Percentiles rank a stretch among this genome's conserved stretches.
These are phyloP conservation scores for Anarrhichthys ocellatus DNA, from an alignment of 2,113 vertebrate species.

Conservation along the genomic window DNA sequence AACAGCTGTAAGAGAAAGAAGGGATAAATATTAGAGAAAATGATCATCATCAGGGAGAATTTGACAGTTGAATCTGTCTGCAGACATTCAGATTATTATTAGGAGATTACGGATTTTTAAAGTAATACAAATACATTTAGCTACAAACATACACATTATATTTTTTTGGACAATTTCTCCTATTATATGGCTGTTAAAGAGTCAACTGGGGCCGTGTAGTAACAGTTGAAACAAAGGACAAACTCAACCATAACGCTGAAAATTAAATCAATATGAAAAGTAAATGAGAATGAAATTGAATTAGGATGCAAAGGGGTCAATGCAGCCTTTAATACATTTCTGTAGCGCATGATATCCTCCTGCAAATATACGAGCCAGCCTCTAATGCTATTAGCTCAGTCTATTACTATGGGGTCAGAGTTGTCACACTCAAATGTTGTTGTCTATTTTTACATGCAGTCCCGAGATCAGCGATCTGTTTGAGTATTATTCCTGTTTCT, in stretches of 20 bases:
- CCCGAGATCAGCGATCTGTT: not conserved
- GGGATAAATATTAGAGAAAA: not conserved
- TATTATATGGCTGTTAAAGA: not conserved
- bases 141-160: not conserved
- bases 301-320: not conserved
- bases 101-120: not conserved
- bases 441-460: not conserved
- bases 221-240: not conserved
- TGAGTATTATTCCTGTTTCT: too few species aligned
- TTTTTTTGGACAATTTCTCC: not conserved
- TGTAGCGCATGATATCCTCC: not conserved
- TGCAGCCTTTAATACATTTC: not conserved
- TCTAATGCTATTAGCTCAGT: not conserved
- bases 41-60: not conserved
- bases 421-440: not conserved
- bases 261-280: not conserved
- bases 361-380: not conserved
- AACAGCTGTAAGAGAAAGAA: conserved; percentile 48
- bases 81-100: not conserved
- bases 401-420: not conserved
- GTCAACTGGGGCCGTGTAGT: not conserved
- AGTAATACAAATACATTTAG: not conserved
- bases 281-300: not conserved
- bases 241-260: not conserved
- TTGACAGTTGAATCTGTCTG: not conserved